Percentiles rank a stretch among this genome's conserved stretches.
Evolutionary conservation across 2,888 invertebrate genomes (phyloP).

Genomic region (Dexiosoma caninum): DNA sequence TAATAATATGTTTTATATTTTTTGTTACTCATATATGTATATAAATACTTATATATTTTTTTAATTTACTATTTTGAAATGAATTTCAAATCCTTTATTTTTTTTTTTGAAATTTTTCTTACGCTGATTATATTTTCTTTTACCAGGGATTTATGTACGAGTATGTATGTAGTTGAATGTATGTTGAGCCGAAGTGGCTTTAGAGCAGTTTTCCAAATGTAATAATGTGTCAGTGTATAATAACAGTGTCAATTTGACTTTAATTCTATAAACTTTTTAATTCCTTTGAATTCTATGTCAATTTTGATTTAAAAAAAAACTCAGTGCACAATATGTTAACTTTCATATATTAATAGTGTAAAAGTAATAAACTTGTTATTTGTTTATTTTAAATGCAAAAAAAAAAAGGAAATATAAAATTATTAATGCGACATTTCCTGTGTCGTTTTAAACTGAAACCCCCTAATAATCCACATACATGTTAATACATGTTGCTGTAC

Average conservation of each 20-base stretch:
- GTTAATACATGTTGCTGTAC: not conserved
- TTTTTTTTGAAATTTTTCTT: conserved; percentile 25
- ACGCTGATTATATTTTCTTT: not conserved
- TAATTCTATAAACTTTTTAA: not conserved
- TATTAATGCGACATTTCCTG: conserved; percentile 29
- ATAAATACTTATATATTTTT: not conserved
- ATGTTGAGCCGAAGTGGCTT: not conserved
- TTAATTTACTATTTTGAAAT: conserved; percentile 13
- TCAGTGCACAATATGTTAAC: conserved; percentile 63
- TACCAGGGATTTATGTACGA: conserved; percentile 11
- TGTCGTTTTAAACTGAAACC: conserved; percentile 11
- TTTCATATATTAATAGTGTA: conserved; percentile 53
- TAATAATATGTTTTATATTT: conserved; percentile 48
- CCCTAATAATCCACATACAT: conserved; percentile 7
- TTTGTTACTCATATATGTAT: conserved; percentile 47
- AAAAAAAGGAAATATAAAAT: too few relatives aligned
- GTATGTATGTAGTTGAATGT: not conserved
- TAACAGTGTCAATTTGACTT: conserved; percentile 24
- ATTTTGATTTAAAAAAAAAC: conserved; percentile 20
- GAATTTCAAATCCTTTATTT: conserved; percentile 54
- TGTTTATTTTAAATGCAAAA: not conserved
- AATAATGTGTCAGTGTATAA: not conserved
- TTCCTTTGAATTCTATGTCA: not conserved
- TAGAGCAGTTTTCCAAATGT: not conserved
- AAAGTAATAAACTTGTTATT: conserved; percentile 31